phyloP scores from a whole-genome alignment of 2,113 vertebrate species.

The Cnemophilus loriae region DNA sequence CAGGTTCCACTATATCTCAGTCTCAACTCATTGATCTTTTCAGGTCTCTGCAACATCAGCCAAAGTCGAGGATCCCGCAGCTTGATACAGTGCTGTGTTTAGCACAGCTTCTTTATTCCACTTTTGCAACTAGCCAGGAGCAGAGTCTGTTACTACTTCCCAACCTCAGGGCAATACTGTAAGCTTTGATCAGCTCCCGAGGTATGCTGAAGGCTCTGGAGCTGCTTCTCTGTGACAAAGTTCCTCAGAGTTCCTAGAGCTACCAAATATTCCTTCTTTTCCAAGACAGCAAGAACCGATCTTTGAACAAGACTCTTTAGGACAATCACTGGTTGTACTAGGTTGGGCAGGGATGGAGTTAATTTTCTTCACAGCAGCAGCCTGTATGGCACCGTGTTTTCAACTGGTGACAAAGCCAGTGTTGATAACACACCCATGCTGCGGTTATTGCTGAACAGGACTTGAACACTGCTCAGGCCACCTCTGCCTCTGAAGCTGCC shows the following conservation, averaged over 20 bases:
- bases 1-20: not conserved
- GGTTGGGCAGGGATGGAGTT: not conserved
- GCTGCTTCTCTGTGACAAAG: not conserved
- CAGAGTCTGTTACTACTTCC: not conserved
- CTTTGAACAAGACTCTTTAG: not conserved
- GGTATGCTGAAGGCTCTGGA: not conserved
- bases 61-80: not conserved
- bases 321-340: not conserved
- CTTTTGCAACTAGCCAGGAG: not conserved
- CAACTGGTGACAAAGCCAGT: not conserved
- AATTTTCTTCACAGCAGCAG: not conserved
- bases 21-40: not conserved
- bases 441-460: not conserved
- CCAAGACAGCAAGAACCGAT: accelerated
- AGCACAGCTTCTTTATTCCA: not conserved
- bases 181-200: not conserved
- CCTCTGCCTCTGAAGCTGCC: not conserved
- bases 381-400: not conserved
- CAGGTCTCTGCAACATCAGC: not conserved
- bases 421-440: not conserved
- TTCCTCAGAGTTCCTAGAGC: not conserved
- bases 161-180: not conserved
- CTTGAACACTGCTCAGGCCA: not conserved
- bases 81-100: not conserved
- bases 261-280: not conserved